Evolutionary conservation across 2,888 invertebrate genomes (phyloP).

Genomic region (Hypena proboscidalis): DNA sequence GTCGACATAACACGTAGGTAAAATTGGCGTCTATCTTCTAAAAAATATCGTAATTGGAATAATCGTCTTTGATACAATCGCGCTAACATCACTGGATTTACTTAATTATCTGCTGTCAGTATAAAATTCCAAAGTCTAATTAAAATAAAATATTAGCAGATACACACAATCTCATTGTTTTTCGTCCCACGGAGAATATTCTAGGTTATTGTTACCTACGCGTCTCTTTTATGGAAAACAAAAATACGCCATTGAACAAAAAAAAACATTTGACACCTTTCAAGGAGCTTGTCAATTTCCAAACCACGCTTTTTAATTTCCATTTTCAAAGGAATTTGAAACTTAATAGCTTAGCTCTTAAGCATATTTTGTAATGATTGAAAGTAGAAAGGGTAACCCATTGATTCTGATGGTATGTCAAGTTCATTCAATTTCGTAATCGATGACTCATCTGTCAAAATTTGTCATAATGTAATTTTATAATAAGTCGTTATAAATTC

Average conservation of each 20-base stretch:
- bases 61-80: too few relatives aligned
- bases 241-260: conserved; percentile 21
- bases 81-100: too few relatives aligned
- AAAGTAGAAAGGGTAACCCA: conserved; percentile 24
- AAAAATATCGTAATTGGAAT: too few relatives aligned
- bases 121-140: conserved; percentile 29
- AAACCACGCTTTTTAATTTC: conserved; percentile 8
- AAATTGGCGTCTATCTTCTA: too few relatives aligned
- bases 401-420: conserved; percentile 33
- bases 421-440: conserved; percentile 33
- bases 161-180: conserved; percentile 34
- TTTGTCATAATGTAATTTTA: conserved; percentile 34
- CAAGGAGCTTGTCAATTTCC: conserved; percentile 51
- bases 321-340: conserved; percentile 1
- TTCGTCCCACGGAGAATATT: conserved; percentile 29
- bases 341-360: not conserved
- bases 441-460: conserved; percentile 33
- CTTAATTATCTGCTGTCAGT: conserved; percentile 34
- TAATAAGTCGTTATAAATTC: conserved; percentile 18
- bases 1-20: too few relatives aligned
- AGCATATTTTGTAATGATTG: conserved; percentile 4
- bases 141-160: conserved; percentile 19
- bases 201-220: conserved; percentile 16
- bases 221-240: conserved; percentile 8
- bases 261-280: conserved; percentile 55